Evolutionary conservation across 2,113 vertebrate species (phyloP).

Genomic region (Paramisgurnus dabryanus): DNA sequence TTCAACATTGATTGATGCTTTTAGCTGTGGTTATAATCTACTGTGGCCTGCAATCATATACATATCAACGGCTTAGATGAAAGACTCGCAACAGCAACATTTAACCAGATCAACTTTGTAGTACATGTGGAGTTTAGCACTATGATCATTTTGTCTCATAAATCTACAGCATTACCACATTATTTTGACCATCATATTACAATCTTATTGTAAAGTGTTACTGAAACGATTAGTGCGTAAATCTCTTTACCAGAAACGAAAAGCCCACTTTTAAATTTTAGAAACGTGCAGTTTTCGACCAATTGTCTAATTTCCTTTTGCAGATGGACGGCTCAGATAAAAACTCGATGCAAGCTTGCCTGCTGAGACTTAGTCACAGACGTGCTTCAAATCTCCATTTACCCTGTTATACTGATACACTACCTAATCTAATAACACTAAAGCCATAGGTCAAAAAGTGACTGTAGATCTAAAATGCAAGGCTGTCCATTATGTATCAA

Average conservation of each 20-base stretch:
- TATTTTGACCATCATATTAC: no score
- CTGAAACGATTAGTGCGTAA: no score
- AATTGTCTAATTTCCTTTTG: slow-evolving; percentile 47
- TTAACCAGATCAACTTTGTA: no score
- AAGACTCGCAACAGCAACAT: no score
- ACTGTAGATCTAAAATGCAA: neutral
- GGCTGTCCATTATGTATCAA: slow-evolving; percentile 2
- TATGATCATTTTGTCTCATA: no score
- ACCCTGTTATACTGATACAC: neutral
- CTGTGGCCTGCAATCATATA: neutral
- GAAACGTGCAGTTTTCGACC: slow-evolving; percentile 26
- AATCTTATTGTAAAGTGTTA: no score
- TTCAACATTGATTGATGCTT: neutral
- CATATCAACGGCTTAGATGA: neutral
- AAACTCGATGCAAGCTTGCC: neutral
- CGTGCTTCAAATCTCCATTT: neutral
- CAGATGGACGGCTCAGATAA: slow-evolving; percentile 47
- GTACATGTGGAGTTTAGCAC: no score
- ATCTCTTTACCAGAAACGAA: no score
- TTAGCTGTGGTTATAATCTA: neutral
- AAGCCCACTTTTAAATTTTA: neutral
- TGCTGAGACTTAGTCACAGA: slow-evolving; percentile 20
- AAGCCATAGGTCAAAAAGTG: slow-evolving; percentile 12
- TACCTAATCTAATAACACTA: neutral
- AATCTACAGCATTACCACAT: no score